phyloP scores from a whole-genome alignment of 2,888 invertebrate genomes.

The Spodoptera littoralis region DNA sequence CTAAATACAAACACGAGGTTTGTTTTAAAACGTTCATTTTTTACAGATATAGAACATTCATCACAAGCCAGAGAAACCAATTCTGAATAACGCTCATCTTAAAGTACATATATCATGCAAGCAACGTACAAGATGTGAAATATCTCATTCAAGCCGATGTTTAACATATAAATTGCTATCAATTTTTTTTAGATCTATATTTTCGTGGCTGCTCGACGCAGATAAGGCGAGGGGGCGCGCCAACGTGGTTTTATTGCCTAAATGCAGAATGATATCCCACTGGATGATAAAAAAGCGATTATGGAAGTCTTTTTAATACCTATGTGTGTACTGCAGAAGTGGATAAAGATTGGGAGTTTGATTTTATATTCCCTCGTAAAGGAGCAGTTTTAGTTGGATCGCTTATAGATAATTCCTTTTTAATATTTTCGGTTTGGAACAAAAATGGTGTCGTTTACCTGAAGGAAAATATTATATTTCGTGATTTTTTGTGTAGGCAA shows the following conservation, averaged over 20 bases:
- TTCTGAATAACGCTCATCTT: constrained; percentile 56
- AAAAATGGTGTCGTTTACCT: constrained; percentile 1
- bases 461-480: neutral
- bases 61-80: constrained; percentile 48
- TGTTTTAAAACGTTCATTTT: neutral
- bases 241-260: constrained; percentile 73
- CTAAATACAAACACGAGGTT: too few relatives aligned
- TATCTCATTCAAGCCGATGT: constrained; percentile 81
- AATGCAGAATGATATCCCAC: constrained; percentile 71
- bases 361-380: constrained; percentile 39
- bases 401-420: constrained; percentile 12
- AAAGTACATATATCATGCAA: constrained; percentile 64
- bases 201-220: constrained; percentile 74
- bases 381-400: constrained; percentile 30
- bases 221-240: constrained; percentile 74
- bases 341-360: constrained; percentile 53
- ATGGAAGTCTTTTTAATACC: constrained; percentile 59
- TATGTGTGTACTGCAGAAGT: constrained; percentile 50
- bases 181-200: constrained; percentile 83
- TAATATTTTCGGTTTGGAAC: constrained; percentile 20
- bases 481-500: too few relatives aligned
- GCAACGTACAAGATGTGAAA: constrained; percentile 73
- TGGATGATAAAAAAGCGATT: constrained; percentile 69
- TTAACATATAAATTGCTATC: constrained; percentile 87
- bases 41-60: constrained; percentile 38